These are phyloP conservation scores for Vanessa cardui DNA, from an alignment of 2,888 invertebrate genomes.

Conservation along the genomic window DNA sequence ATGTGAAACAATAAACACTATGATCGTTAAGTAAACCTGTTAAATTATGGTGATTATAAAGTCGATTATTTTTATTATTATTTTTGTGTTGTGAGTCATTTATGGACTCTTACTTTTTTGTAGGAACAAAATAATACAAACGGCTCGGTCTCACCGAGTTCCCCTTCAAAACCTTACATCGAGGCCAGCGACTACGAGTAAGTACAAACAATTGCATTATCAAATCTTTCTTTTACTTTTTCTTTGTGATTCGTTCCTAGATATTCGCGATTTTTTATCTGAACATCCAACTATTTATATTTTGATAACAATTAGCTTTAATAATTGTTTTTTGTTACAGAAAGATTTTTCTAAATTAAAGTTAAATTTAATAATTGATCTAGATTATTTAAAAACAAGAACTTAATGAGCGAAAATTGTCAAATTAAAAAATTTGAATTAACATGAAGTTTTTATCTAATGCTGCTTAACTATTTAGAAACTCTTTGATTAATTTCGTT, in stretches of 20 bases:
- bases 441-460: background rate
- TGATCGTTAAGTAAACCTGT: slow-evolving; percentile 36
- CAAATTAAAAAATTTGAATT: background rate
- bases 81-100: slow-evolving; percentile 14
- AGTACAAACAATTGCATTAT: slow-evolving; percentile 47
- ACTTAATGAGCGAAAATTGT: too few relatives aligned
- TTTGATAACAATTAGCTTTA: too few relatives aligned
- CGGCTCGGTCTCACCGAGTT: slow-evolving; percentile 54
- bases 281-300: background rate
- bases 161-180: slow-evolving; percentile 52
- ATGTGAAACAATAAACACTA: slow-evolving; percentile 8
- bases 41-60: slow-evolving; percentile 28
- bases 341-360: too few relatives aligned
- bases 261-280: background rate
- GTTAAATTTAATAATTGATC: too few relatives aligned
- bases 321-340: too few relatives aligned
- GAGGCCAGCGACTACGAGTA: slow-evolving; percentile 67
- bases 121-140: slow-evolving; percentile 56
- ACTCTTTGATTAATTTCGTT: background rate
- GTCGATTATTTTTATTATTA: slow-evolving; percentile 14
- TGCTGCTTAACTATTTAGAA: background rate
- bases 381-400: too few relatives aligned
- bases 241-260: background rate
- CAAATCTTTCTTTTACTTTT: background rate
- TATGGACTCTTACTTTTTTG: slow-evolving; percentile 21